Evolutionary conservation across 92 coral and sea anemone species (phyloP).

Genomic region (Epizoanthus illoricatus): DNA sequence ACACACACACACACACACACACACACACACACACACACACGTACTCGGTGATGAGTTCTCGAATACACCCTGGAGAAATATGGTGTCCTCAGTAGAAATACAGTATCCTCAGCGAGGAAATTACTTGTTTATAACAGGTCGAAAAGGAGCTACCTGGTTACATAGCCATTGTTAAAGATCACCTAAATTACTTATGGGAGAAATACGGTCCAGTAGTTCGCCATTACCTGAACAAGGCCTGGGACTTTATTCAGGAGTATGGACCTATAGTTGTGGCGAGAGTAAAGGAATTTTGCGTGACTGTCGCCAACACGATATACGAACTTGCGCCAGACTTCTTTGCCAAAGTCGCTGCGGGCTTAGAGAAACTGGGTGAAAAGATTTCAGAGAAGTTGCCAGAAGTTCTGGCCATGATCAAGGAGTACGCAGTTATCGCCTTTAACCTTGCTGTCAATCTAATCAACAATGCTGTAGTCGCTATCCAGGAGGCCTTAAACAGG

Average conservation of each 20-base stretch:
- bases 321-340: slow-evolving; percentile 95
- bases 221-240: slow-evolving; percentile 71
- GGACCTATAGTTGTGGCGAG: slow-evolving; percentile 74
- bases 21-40: no score
- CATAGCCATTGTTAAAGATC: slow-evolving; percentile 58
- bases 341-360: slow-evolving; percentile 72
- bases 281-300: slow-evolving; percentile 57
- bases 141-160: slow-evolving; percentile 78
- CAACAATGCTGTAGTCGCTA: slow-evolving; percentile 51
- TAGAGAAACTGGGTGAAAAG: slow-evolving; percentile 76
- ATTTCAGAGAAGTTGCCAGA: slow-evolving; percentile 85
- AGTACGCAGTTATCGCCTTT: slow-evolving; percentile 83
- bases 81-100: background rate
- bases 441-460: slow-evolving; percentile 75
- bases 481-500: slow-evolving; percentile 27
- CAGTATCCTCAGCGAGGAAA: background rate
- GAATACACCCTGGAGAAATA: background rate
- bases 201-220: slow-evolving; percentile 73
- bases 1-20: no score
- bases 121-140: slow-evolving; percentile 56
- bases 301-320: slow-evolving; percentile 65
- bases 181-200: slow-evolving; percentile 61
- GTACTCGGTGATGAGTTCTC: no score
- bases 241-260: slow-evolving; percentile 75
- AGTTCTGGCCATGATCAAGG: slow-evolving; percentile 89